Evolutionary conservation across 2,888 invertebrate genomes (phyloP).

Genomic region (Zootermopsis nevadensis): DNA sequence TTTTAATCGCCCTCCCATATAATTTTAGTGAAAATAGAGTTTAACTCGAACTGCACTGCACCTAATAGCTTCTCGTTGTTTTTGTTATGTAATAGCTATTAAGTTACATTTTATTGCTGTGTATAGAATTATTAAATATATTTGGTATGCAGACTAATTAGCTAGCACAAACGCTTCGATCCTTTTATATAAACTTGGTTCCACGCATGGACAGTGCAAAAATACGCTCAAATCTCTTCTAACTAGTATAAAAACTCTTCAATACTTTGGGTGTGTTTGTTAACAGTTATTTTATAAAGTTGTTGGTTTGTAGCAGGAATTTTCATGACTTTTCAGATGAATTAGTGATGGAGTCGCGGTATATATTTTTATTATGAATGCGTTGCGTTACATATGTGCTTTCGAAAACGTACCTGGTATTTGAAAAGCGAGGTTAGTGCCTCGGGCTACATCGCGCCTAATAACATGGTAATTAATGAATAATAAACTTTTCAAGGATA

Average conservation of each 20-base stretch:
- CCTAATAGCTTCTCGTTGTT: too few species aligned
- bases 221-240: not conserved
- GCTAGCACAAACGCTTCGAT: not conserved
- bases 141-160: not conserved
- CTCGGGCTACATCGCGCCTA: too few species aligned
- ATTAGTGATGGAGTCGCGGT: too few species aligned
- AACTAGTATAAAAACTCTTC: not conserved
- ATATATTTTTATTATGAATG: too few species aligned
- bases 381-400: too few species aligned
- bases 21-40: too few species aligned
- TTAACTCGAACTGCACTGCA: too few species aligned
- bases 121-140: slow-evolving; percentile 8
- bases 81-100: not conserved
- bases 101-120: not conserved
- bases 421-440: too few species aligned
- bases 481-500: too few species aligned
- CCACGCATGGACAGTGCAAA: not conserved
- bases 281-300: not conserved
- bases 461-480: too few species aligned
- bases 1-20: too few species aligned
- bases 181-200: not conserved
- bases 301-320: not conserved
- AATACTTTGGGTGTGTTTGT: not conserved
- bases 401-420: too few species aligned
- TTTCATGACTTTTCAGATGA: not conserved